Percentiles rank a stretch among this genome's conserved stretches.
phyloP scores from a whole-genome alignment of 2,113 vertebrate genomes.

The Platichthys stellatus region DNA sequence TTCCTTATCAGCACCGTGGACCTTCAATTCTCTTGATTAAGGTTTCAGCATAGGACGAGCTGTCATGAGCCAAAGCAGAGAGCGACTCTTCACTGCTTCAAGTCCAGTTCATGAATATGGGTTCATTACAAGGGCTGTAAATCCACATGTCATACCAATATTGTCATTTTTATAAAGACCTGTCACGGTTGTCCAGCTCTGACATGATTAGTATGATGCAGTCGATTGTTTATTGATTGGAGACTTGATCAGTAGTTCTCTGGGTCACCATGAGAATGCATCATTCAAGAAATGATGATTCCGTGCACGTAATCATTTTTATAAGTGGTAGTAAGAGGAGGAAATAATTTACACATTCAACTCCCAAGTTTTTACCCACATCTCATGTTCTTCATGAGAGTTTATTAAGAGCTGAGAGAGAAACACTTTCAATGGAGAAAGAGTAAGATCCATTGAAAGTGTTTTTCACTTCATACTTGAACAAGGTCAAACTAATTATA shows the following conservation, averaged over 20 bases:
- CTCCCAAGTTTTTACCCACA: not conserved
- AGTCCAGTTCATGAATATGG: not conserved
- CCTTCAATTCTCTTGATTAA: conserved; percentile 47
- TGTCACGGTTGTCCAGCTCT: conserved; percentile 1
- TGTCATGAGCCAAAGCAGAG: conserved; percentile 18
- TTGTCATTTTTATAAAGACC: conserved; percentile 2
- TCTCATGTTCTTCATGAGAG: not conserved
- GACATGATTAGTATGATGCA: conserved; percentile 14
- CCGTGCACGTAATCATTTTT: too few relatives aligned
- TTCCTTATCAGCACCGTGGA: conserved; percentile 35
- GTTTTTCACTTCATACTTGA: not conserved
- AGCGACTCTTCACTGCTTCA: conserved; percentile 4
- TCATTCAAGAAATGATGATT: not conserved
- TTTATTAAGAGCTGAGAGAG: too few relatives aligned
- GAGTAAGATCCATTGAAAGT: too few relatives aligned
- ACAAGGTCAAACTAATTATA: too few relatives aligned
- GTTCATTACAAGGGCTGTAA: not conserved
- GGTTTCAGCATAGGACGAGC: conserved; percentile 31
- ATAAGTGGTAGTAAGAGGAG: not conserved
- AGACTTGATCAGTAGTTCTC: not conserved
- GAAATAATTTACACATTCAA: too few relatives aligned
- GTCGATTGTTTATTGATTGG: not conserved
- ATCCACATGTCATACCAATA: not conserved
- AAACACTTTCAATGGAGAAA: too few relatives aligned
- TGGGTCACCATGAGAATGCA: not conserved